Evolutionary conservation across 1,140 invertebrate species (phyloP), one percentile per base, ranked within the genome.

Genomic region (Brachionus koreanus): DNA sequence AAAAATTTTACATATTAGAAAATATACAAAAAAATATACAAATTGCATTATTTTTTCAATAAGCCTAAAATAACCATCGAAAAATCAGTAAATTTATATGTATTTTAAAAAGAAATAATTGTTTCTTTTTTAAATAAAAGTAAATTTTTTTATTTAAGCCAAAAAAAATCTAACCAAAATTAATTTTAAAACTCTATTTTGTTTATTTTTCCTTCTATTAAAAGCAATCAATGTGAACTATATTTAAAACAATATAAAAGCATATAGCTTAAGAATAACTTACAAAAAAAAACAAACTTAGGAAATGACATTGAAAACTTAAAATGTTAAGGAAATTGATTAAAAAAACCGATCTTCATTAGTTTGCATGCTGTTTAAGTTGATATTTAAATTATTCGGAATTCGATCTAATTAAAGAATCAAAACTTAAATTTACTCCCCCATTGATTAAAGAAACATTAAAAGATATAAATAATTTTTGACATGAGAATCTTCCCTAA

Each of bases 401-500:
- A 37, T 69, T n/a, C 37, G 13, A 16, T 16, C 37, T 33, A 65
- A 33, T 65, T 29, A 33, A 33, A 33, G 5, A 65, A 65, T 33
- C 33, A 37, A 37, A n/a, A 35, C 12, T 13, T 33, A 33, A 65
- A 10, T 65, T 23, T 57, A 23, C 49, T 9, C 16, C 49, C 49
- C 49, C 33, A 69, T 10, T 37, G 33, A 69, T 37, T 33, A 16
- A n/a, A 19, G 35, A 69, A 39, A 69, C 19, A 33, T 69, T 37
- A 69, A 69, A 69, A n/a, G 33, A 69, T 39, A 69, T 69, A 39
- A 69, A 69, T 69, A 69, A 69, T 69, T 69, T 39, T 39, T 69
- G 65, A 69, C 65, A 69, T 69, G 65, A 69, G 65, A 69, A 65
- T 65, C 63, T 65, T 3, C 16, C 9, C 33, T 0, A 65, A 65